phyloP scores from a whole-genome alignment of 2,888 invertebrate genomes.

The Drosophila neotestacea region DNA sequence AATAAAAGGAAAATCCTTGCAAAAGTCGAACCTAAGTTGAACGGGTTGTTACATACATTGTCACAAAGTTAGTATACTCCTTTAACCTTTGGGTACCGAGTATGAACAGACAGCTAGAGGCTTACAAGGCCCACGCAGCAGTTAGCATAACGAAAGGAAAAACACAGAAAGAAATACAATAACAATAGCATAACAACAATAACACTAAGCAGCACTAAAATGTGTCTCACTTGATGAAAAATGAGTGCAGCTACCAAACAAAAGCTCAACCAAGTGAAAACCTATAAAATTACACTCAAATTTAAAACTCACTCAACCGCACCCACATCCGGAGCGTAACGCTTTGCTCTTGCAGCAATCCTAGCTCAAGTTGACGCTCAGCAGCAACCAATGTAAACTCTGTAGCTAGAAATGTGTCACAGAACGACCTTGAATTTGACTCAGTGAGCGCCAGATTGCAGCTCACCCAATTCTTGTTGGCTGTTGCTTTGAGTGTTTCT shows the following conservation, averaged over 20 bases:
- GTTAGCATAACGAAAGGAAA: constrained; percentile 9
- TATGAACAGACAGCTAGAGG: constrained; percentile 16
- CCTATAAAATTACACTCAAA: constrained; percentile 34
- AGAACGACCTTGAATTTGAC: constrained; percentile 70
- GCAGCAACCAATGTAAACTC: constrained; percentile 58
- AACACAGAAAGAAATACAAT: constrained; percentile 19
- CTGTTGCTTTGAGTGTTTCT: constrained; percentile 21
- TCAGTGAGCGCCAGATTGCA: constrained; percentile 45
- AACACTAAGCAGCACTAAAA: constrained; percentile 27
- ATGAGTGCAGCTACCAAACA: constrained; percentile 31
- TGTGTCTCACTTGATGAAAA: constrained; percentile 34
- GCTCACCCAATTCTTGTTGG: constrained; percentile 42
- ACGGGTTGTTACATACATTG: neutral
- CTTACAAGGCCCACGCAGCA: constrained; percentile 26
- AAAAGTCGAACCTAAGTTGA: neutral
- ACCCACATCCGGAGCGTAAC: constrained; percentile 54
- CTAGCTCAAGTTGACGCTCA: constrained; percentile 24
- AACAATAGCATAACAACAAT: constrained; percentile 14
- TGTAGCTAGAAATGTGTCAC: constrained; percentile 74
- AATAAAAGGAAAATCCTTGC: no score
- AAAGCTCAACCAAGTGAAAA: constrained; percentile 31
- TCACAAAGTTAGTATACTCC: neutral
- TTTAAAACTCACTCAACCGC: constrained; percentile 68
- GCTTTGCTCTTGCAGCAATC: constrained; percentile 27
- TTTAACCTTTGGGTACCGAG: no score